These are phyloP conservation scores for Chironomus tentans DNA, from an alignment of 2,888 invertebrate genomes.

Conservation along the genomic window DNA sequence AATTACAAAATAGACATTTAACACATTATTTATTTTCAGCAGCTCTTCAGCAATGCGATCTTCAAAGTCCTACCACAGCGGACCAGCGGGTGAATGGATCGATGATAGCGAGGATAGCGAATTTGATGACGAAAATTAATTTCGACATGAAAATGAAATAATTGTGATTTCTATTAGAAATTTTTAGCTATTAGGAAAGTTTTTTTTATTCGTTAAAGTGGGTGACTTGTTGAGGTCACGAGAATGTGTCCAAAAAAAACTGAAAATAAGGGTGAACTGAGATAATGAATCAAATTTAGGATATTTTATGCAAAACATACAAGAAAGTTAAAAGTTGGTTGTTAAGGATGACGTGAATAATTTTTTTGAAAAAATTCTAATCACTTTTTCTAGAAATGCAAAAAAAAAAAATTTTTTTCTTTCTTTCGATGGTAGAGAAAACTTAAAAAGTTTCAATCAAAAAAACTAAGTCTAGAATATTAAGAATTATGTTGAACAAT, in stretches of 20 bases:
- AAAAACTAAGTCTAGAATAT: no score
- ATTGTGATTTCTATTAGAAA: conserved; percentile 9
- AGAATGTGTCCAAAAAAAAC: not conserved
- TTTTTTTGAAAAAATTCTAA: not conserved
- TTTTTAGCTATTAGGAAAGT: not conserved
- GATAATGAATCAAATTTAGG: not conserved
- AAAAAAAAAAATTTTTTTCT: no score
- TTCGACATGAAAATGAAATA: not conserved
- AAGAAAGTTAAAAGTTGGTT: not conserved
- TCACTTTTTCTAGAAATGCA: no score
- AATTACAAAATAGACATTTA: no score
- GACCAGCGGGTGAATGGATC: conserved; percentile 1
- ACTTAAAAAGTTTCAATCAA: no score
- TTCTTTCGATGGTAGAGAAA: no score
- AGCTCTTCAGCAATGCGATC: conserved; percentile 12
- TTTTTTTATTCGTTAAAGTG: not conserved
- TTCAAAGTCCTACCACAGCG: conserved; percentile 19
- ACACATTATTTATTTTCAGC: not conserved
- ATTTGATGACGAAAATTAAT: conserved; percentile 18
- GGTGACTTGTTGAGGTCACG: not conserved
- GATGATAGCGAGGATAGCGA: conserved; percentile 12
- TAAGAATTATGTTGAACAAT: no score
- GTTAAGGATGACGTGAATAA: not conserved
- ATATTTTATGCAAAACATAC: not conserved
- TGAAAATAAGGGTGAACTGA: not conserved